Conservation (phyloP, 2,797 vertebrate genomes). For the Aphelocoma californica region DNA sequence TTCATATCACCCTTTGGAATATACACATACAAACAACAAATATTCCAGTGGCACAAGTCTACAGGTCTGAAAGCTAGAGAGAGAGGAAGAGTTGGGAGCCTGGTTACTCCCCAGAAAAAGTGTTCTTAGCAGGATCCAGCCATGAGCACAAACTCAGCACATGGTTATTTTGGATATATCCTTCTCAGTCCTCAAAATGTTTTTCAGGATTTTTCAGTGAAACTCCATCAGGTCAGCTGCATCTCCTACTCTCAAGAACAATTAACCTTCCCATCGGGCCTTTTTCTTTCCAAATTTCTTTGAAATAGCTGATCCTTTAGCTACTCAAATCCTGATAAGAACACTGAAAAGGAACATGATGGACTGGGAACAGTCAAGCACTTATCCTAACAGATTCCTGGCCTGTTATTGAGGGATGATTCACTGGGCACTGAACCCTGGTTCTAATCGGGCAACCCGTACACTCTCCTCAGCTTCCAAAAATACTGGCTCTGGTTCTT, state of each 20-base stretch:
- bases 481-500: neutral
- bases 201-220: neutral
- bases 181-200: neutral
- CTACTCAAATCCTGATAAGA: slow-evolving; percentile 32
- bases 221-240: neutral
- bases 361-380: slow-evolving; percentile 53
- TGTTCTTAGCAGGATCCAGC: slow-evolving; percentile 63
- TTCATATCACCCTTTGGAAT: slow-evolving; percentile 47
- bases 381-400: slow-evolving; percentile 23
- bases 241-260: neutral
- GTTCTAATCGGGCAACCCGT: neutral
- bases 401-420: neutral
- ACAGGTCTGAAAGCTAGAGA: slow-evolving; percentile 17
- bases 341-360: slow-evolving; percentile 15
- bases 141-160: neutral
- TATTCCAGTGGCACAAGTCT: neutral
- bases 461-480: slow-evolving; percentile 1
- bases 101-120: neutral
- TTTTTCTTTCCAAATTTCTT: neutral
- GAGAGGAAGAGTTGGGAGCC: neutral
- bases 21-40: slow-evolving; percentile 38
- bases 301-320: neutral
- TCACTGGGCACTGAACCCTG: neutral
- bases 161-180: neutral
- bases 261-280: neutral